Percentiles rank a stretch among this genome's conserved stretches.
phyloP scores from a whole-genome alignment of 2,797 vertebrate species.

The Sebastiscus albofasciatus region DNA sequence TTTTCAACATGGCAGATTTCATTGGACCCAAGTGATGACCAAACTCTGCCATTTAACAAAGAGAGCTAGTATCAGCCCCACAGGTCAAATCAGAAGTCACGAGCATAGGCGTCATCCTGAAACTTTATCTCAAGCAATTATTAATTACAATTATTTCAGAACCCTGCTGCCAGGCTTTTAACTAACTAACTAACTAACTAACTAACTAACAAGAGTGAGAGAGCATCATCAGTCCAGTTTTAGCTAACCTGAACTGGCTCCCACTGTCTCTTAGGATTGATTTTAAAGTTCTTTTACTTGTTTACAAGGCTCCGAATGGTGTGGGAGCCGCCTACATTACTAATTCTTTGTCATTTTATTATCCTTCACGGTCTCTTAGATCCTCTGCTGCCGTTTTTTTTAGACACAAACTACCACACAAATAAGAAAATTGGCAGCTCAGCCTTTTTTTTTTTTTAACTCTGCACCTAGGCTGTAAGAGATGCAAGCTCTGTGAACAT shows the following conservation, averaged over 20 bases:
- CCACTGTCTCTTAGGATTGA: not conserved
- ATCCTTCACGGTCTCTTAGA: fast-evolving
- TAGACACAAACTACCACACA: not conserved
- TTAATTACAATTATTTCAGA: not conserved
- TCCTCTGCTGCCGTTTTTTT: no score
- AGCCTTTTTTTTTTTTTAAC: no score
- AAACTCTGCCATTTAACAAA: fast-evolving
- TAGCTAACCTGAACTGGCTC: not conserved
- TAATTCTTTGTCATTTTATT: not conserved
- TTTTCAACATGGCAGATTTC: not conserved
- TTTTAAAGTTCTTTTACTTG: not conserved
- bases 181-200: not conserved
- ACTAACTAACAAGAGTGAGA: not conserved
- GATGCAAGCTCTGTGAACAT: not conserved
- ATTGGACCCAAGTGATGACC: not conserved
- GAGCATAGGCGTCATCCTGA: no score
- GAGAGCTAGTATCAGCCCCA: not conserved
- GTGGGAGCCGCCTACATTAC: not conserved
- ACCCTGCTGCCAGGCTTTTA: not conserved
- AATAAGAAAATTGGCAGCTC: not conserved
- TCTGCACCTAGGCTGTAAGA: not conserved
- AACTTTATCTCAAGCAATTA: not conserved
- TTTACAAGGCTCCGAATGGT: not conserved
- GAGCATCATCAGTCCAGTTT: not conserved
- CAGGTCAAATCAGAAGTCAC: not conserved